Conservation (phyloP, 2,797 vertebrate species). For the Spinus pinus region DNA sequence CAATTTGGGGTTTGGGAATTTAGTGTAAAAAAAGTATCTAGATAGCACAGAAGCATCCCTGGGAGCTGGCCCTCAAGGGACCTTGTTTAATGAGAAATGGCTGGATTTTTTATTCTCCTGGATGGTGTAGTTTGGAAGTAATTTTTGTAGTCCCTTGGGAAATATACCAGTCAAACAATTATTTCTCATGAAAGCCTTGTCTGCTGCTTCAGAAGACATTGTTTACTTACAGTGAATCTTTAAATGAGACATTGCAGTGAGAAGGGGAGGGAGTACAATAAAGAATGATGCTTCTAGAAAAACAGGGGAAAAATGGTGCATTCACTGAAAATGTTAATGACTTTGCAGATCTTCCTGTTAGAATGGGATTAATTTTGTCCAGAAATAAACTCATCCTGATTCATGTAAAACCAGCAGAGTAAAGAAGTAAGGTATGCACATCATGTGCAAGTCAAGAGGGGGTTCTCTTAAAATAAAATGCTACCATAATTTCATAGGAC, state of each 20-base stretch:
- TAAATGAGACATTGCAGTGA: not conserved
- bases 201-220: not conserved
- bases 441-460: not conserved
- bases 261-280: not conserved
- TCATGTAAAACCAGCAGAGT: not conserved
- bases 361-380: not conserved
- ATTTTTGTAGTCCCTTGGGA: slow-evolving; percentile 16
- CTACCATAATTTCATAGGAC: not conserved
- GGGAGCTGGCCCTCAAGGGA: not conserved
- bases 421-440: not conserved
- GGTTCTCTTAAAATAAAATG: not conserved
- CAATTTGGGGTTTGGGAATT: slow-evolving; percentile 22
- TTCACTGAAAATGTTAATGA: not conserved
- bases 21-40: not conserved
- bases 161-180: slow-evolving; percentile 1
- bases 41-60: not conserved
- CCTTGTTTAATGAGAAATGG: slow-evolving; percentile 19
- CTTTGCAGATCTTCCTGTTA: not conserved
- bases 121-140: slow-evolving; percentile 26
- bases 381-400: not conserved
- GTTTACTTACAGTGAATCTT: slow-evolving; percentile 1
- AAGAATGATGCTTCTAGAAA: not conserved
- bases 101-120: not conserved
- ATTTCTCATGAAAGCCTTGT: not conserved
- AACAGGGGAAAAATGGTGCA: not conserved